Evolutionary conservation across 2,888 invertebrate genomes (phyloP).

Genomic region (Cryptus armator): DNA sequence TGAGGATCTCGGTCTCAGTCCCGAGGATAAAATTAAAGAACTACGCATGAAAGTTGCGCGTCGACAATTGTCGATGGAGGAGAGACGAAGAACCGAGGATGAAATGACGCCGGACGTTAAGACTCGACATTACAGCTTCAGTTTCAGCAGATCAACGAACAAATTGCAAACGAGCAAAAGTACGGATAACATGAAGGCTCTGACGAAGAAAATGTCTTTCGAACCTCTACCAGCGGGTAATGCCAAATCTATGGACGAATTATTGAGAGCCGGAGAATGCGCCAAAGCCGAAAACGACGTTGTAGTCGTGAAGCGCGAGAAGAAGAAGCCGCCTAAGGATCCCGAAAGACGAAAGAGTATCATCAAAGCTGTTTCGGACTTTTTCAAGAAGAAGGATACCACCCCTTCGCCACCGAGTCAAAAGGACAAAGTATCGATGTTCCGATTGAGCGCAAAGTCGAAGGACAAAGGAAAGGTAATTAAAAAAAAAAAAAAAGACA

Average conservation of each 20-base stretch:
- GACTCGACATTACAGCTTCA: conserved; percentile 76
- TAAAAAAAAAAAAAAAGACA: conserved; percentile 7
- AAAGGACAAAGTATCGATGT: conserved; percentile 87
- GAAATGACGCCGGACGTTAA: conserved; percentile 69
- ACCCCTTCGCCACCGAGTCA: conserved; percentile 82
- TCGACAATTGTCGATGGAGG: conserved; percentile 81
- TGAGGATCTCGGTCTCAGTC: conserved; percentile 90
- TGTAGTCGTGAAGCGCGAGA: conserved; percentile 81
- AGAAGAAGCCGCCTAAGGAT: conserved; percentile 87
- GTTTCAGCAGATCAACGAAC: conserved; percentile 68
- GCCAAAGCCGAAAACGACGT: conserved; percentile 54
- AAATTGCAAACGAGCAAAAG: conserved; percentile 83
- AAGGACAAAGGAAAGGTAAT: conserved; percentile 89
- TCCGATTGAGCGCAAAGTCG: conserved; percentile 88
- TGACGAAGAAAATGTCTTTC: conserved; percentile 76
- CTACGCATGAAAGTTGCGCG: conserved; percentile 85
- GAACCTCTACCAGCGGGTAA: conserved; percentile 73
- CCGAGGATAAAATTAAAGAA: conserved; percentile 88
- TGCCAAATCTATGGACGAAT: conserved; percentile 83
- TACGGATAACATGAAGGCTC: conserved; percentile 82
- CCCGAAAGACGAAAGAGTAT: conserved; percentile 92
- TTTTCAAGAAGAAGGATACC: conserved; percentile 91
- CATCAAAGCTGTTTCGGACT: conserved; percentile 93
- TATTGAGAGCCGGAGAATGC: conserved; percentile 70
- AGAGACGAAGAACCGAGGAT: conserved; percentile 75